Conservation (phyloP, 2,113 vertebrate species). For the Elachura formosa region DNA sequence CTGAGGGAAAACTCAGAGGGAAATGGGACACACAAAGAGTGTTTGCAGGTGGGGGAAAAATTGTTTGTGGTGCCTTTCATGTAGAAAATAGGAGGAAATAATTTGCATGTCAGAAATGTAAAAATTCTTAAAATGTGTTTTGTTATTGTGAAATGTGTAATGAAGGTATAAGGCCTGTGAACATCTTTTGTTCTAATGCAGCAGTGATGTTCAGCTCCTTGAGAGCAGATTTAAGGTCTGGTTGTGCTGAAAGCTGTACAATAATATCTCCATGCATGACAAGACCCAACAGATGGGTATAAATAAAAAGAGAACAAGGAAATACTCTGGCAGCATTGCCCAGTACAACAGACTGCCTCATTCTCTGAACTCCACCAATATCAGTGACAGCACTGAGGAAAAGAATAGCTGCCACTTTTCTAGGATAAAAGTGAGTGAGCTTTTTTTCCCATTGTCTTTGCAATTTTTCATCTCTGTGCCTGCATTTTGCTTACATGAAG, state of each 20-base stretch:
- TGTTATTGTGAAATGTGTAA: rapidly evolving
- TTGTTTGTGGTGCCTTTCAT: not conserved
- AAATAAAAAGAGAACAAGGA: not conserved
- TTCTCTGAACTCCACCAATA: not conserved
- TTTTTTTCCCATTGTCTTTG: not conserved
- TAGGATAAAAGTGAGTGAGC: not conserved
- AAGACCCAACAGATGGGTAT: not conserved
- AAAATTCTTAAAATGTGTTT: not conserved
- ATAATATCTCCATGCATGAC: not conserved
- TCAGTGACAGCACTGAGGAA: not conserved
- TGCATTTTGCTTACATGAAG: not conserved
- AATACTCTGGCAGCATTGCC: not conserved
- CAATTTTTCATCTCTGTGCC: not conserved
- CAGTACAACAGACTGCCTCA: not conserved
- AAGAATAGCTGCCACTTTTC: not conserved
- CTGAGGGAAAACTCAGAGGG: not conserved
- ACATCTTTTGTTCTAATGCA: not conserved
- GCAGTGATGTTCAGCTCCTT: not conserved
- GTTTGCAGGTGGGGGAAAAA: not conserved
- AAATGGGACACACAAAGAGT: not conserved
- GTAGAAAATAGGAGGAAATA: not conserved
- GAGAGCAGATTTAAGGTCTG: not conserved
- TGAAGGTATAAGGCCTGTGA: not conserved
- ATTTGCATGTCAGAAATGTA: not conserved
- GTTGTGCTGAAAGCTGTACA: not conserved